phyloP scores from a whole-genome alignment of 2,113 vertebrate genomes.

The Syngnathus floridae region DNA sequence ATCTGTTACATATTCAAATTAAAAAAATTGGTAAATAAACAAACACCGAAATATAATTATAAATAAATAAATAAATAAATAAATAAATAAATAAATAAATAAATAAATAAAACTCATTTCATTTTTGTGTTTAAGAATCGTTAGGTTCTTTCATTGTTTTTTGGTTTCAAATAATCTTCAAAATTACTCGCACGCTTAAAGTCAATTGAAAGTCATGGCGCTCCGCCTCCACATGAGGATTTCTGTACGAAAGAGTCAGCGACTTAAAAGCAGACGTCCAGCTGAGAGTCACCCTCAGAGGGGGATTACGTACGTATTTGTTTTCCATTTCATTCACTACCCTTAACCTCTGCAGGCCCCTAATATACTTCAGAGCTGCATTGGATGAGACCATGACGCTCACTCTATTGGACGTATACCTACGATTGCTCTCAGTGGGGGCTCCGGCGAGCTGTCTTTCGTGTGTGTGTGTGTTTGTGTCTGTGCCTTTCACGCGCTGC shows the following conservation, averaged over 20 bases:
- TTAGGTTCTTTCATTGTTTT: no score
- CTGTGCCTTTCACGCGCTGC: constrained; percentile 6
- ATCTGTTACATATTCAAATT: no score
- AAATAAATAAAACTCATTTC: no score
- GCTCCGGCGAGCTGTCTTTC: background rate
- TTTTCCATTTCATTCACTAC: constrained; percentile 8
- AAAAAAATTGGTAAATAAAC: no score
- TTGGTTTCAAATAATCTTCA: no score
- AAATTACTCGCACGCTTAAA: background rate
- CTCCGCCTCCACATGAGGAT: background rate
- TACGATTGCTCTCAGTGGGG: constrained; percentile 34
- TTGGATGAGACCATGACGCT: constrained; percentile 12
- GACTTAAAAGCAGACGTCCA: constrained; percentile 1
- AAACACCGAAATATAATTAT: no score
- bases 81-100: no score
- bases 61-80: no score
- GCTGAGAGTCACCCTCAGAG: background rate
- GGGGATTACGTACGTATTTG: constrained; percentile 8
- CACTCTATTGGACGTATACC: constrained; percentile 25
- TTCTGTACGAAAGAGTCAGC: background rate
- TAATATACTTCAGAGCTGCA: constrained; percentile 4
- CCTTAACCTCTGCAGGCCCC: constrained; percentile 6
- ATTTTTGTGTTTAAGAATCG: no score
- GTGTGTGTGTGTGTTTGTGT: background rate
- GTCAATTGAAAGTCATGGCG: constrained; percentile 9